A percentile compares a stretch with the other conserved stretches of the same genome.
Conservation (phyloP, 2,888 invertebrate genomes). For the Acronicta psi region DNA sequence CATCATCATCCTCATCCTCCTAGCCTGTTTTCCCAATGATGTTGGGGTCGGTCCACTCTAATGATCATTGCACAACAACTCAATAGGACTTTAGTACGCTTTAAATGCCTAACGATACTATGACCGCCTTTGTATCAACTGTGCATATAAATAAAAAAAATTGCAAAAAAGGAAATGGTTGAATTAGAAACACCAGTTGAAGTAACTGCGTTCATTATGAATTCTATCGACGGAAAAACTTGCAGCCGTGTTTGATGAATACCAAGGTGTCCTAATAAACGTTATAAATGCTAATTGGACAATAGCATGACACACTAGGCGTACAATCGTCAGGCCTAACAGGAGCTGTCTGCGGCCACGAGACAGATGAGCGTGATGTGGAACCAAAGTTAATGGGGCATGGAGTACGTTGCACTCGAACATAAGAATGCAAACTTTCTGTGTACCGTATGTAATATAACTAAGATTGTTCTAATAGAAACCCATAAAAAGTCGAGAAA, state of each 20-base stretch:
- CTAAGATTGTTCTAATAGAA: slow-evolving; percentile 43
- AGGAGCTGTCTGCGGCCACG: slow-evolving; percentile 44
- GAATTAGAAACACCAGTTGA: slow-evolving; percentile 15
- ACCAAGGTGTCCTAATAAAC: slow-evolving; percentile 49
- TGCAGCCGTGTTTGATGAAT: slow-evolving; percentile 38
- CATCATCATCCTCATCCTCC: no score
- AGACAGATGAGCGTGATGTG: slow-evolving; percentile 67
- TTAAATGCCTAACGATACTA: no score
- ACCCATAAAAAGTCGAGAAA: slow-evolving; percentile 30
- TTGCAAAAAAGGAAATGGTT: slow-evolving; percentile 23
- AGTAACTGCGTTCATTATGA: slow-evolving; percentile 24
- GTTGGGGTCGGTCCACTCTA: no score
- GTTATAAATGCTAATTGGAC: slow-evolving; percentile 57
- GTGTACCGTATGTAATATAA: slow-evolving; percentile 46
- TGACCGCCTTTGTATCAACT: no score
- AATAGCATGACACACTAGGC: slow-evolving; percentile 40
- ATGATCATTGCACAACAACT: no score
- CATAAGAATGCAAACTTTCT: slow-evolving; percentile 69
- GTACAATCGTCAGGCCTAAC: slow-evolving; percentile 49
- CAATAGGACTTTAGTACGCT: no score
- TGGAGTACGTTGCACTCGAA: slow-evolving; percentile 79
- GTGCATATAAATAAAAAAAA: no score
- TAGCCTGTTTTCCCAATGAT: no score
- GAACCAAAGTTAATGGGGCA: slow-evolving; percentile 83
- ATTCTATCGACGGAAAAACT: slow-evolving; percentile 39